Evolutionary conservation across 2,797 vertebrate genomes (phyloP), one percentile per base, ranked within the genome.

Genomic region (Ataeniobius toweri): DNA sequence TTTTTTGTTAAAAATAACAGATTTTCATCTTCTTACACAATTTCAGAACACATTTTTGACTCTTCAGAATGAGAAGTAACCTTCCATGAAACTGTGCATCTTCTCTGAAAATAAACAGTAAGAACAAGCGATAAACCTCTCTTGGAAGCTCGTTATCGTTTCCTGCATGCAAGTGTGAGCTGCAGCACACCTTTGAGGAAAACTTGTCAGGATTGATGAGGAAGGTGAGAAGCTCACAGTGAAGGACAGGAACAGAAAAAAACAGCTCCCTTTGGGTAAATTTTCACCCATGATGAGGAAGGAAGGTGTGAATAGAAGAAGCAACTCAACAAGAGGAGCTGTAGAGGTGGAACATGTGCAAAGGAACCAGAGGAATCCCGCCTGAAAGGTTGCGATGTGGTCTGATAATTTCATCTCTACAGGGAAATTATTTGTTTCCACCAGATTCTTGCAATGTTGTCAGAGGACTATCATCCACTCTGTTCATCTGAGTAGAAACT

Each of bases 241-340:
- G 75, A 77, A 61, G 69, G 75, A 76, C 68, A 71, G 63, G 73
- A 72, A 81, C 55, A 28, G 72, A 75, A 61, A 65, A 85, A 78
- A 86, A 77, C 75, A 78, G 77, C 61, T 90, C 89, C 85, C 84
- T 83, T 80, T 79, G 88, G 89, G 86, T 88, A 80, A 20, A 89
- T 89, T 86, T 91, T 90, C 90, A 92, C 90, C 90, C 89, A 75
- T 86, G 81, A 89, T 83, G 71, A 77, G 79, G 50, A 71, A 83
- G 76, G 83, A 80, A 81, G 80, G 86, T 80, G 90, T 86, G 90
- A 92, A 88, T 85, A 79, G 61, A 67, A 41, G 63, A 71, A 79
- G 69, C 61, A 73, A 50, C 41, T 72, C 58, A 36, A 68, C 46
- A 41, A 75, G 73, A 56, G 63, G 61, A 74, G 74, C 56, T 20